These are phyloP conservation scores for Sycon ciliatum DNA, from an alignment of 37 sponge, comb jelly and placozoan genomes.

Conservation along the genomic window DNA sequence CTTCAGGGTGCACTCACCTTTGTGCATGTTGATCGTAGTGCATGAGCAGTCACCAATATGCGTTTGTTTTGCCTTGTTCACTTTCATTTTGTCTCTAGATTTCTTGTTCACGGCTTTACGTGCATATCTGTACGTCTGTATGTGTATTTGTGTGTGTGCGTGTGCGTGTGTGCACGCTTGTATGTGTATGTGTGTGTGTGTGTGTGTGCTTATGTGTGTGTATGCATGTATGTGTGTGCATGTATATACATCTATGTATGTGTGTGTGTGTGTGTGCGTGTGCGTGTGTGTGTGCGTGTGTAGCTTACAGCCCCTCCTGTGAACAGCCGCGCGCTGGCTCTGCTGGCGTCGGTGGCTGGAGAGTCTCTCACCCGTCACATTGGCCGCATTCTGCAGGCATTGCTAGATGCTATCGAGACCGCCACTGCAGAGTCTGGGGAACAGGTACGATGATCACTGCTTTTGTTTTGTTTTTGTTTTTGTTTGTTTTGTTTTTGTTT, in stretches of 20 bases:
- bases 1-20: too few species aligned
- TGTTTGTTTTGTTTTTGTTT: too few species aligned
- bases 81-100: too few species aligned
- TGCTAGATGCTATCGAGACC: slow-evolving; percentile 42
- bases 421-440: background rate
- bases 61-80: too few species aligned
- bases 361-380: slow-evolving; percentile 65
- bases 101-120: too few species aligned
- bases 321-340: slow-evolving; percentile 73
- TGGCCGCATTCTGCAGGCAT: slow-evolving; percentile 58
- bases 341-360: slow-evolving; percentile 86
- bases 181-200: too few species aligned
- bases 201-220: too few species aligned
- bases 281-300: background rate
- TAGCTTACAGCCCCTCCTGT: slow-evolving; percentile 70
- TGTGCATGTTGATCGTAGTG: too few species aligned
- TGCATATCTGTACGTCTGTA: background rate
- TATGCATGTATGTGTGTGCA: background rate
- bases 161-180: too few species aligned
- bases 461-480: background rate
- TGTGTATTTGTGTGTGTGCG: too few species aligned
- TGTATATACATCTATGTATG: too few species aligned
- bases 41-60: too few species aligned
- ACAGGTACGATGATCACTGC: background rate
- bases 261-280: background rate